phyloP scores from a whole-genome alignment of 2,113 vertebrate species.

The Hyla sarda region DNA sequence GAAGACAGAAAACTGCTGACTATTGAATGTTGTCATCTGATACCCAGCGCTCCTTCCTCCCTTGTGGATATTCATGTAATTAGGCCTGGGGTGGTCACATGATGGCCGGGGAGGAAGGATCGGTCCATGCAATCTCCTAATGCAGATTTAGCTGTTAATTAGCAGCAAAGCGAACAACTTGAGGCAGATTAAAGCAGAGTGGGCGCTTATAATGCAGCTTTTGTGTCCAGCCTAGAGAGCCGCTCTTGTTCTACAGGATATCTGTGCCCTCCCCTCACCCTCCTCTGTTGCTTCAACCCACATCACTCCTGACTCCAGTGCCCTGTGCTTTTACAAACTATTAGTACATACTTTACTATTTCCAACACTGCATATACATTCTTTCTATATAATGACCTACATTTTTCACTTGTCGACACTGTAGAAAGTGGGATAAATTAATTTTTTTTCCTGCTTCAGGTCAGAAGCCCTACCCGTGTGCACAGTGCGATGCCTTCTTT shows the following conservation, averaged over 20 bases:
- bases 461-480: constrained; percentile 86
- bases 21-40: constrained; percentile 21
- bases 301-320: constrained; percentile 34
- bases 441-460: constrained; percentile 68
- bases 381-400: not conserved
- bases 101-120: not conserved
- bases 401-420: not conserved
- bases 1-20: constrained; percentile 14
- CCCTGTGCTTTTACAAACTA: not conserved
- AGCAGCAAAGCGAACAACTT: constrained; percentile 52
- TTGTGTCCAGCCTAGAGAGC: constrained; percentile 54
- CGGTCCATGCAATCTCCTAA: constrained; percentile 55
- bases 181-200: constrained; percentile 60
- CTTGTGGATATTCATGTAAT: constrained; percentile 32
- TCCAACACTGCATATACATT: not conserved
- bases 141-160: constrained; percentile 44
- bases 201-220: constrained; percentile 37
- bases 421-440: constrained; percentile 63
- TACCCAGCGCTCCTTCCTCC: not conserved
- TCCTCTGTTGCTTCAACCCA: constrained; percentile 46
- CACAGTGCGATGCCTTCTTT: constrained; percentile 83
- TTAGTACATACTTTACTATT: not conserved
- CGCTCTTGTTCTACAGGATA: constrained; percentile 49
- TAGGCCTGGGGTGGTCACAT: constrained; percentile 42
- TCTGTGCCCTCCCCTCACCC: constrained; percentile 43